phyloP scores from a whole-genome alignment of 2,888 invertebrate species.

The Neoaliturus tenellus region DNA sequence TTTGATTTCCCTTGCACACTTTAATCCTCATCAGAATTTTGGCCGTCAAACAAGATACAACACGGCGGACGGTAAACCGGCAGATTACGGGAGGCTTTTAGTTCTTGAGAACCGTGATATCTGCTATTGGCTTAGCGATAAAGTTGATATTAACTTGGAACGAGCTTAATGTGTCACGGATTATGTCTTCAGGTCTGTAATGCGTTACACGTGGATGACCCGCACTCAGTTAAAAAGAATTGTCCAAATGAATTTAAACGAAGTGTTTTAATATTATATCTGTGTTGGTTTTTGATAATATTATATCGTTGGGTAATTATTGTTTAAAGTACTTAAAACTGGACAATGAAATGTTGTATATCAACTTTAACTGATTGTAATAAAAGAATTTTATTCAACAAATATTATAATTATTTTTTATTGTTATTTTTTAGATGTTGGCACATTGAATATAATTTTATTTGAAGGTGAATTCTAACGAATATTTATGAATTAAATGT shows the following conservation, averaged over 20 bases:
- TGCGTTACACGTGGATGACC: background rate
- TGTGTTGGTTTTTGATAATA: too few species aligned
- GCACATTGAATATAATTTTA: too few species aligned
- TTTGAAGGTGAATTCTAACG: too few species aligned
- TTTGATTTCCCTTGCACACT: background rate
- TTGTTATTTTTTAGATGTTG: too few species aligned
- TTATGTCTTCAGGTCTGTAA: background rate
- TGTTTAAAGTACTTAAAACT: too few species aligned
- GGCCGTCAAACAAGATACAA: background rate
- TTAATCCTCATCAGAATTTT: background rate
- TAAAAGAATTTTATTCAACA: too few species aligned
- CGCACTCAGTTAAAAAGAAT: background rate
- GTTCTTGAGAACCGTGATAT: background rate
- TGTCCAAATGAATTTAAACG: background rate
- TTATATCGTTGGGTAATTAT: too few species aligned
- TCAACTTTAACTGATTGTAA: too few species aligned
- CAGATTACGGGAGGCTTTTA: background rate
- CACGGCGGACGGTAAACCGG: background rate
- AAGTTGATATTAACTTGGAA: slow-evolving; percentile 15
- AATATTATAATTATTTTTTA: too few species aligned
- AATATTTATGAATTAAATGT: too few species aligned
- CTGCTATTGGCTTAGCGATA: slow-evolving; percentile 26
- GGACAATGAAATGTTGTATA: too few species aligned
- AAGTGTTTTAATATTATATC: too few species aligned
- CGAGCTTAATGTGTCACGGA: slow-evolving; percentile 14